A percentile compares a stretch with the other conserved stretches of the same genome.
Evolutionary conservation across 1,140 invertebrate species (phyloP).

Genomic region (Bombyx mandarina): DNA sequence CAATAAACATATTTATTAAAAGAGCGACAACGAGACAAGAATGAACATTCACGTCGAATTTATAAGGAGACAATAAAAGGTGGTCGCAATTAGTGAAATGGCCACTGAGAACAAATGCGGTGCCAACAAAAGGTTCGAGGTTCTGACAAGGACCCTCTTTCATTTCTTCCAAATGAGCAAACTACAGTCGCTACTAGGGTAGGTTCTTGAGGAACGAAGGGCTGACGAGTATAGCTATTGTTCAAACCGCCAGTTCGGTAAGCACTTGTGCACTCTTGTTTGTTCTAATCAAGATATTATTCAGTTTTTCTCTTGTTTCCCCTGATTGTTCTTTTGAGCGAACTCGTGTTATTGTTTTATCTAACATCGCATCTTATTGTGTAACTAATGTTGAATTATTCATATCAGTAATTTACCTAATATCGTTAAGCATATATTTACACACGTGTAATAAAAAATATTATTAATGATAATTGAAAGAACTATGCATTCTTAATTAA

Average conservation of each 20-base stretch:
- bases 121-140: constrained; percentile 53
- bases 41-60: constrained; percentile 55
- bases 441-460: too few species aligned
- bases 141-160: constrained; percentile 50
- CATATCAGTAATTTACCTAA: too few species aligned
- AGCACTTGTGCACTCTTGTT: constrained; percentile 55
- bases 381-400: too few species aligned
- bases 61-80: constrained; percentile 53
- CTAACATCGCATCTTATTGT: too few species aligned
- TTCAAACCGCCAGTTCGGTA: constrained; percentile 54
- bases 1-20: constrained; percentile 8
- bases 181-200: constrained; percentile 52
- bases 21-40: constrained; percentile 23
- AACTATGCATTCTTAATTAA: too few species aligned
- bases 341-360: too few species aligned
- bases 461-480: too few species aligned
- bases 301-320: constrained; percentile 9
- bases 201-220: constrained; percentile 60
- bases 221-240: constrained; percentile 51
- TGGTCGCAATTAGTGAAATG: constrained; percentile 68
- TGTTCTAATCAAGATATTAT: constrained; percentile 56
- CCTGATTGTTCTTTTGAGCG: neutral
- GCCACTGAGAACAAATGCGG: constrained; percentile 62
- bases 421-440: too few species aligned
- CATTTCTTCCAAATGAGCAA: constrained; percentile 70